Base-by-base conservation (phyloP, 1,140 invertebrate genomes). In the Apolygus lucorum region DNA sequence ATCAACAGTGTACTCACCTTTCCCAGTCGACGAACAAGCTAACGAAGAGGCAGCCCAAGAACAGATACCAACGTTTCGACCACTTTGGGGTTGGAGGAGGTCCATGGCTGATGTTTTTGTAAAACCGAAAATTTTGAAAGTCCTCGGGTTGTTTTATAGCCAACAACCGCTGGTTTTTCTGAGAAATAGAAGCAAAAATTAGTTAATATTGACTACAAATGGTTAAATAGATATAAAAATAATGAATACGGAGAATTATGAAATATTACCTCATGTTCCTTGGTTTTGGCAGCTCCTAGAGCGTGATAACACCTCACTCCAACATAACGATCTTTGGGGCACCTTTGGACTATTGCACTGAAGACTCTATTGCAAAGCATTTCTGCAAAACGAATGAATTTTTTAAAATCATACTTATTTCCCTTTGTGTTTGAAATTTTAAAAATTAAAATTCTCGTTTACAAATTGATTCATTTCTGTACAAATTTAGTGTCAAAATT, bases 41-140 rank as follows among this genome's bases (percentile, higher is more conserved):
- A 14, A 29, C 14, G 42, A 71, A 54, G 4, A 52, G 29, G 17
- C n/a, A 24, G 4, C 59, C 62, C 29, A 71, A 27, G 27, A 69
- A 42, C n/a, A 71, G 28, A 21, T 54, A 29, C 8, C 24, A 69
- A 65, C 64, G 28, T 27, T 71, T 71, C 0, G 70, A 64, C 4
- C 27, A 25, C 22, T 24, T 27, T 13, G 29, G 2, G 1, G 29
- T 22, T 49, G 70, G 70, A 11, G 70, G 59, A 49, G 24, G 59
- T 13, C 54, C 70, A 66, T 71, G 70, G 21, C 67, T 69, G 24
- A 71, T 71, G 13, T 69, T 68, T 66, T 69, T 68, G 28, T 71
- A 71, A 2, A 64, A 49, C 28, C 70, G 28, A 28, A 67, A 21
- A 29, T 28, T n/a, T 52, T 68, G 24, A n/a, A 42, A 1, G n/a